These are phyloP conservation scores for Dicrurus megarhynchus DNA, from an alignment of 2,113 vertebrate genomes.

Conservation along the genomic window DNA sequence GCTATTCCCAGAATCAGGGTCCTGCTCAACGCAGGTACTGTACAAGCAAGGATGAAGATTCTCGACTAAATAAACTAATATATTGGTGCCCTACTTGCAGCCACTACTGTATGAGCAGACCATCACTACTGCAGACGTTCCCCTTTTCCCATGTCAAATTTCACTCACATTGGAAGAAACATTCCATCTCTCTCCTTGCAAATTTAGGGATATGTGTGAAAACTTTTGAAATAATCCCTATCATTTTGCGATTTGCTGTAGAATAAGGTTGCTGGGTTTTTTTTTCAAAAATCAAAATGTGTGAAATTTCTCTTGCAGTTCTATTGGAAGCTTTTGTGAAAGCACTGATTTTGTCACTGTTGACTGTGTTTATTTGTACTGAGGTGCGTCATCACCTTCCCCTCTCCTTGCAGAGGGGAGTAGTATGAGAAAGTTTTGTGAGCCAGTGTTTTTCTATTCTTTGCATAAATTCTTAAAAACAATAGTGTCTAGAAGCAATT, in stretches of 20 bases:
- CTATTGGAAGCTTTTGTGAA: neutral
- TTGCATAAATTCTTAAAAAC: conserved; percentile 20
- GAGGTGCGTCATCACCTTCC: neutral
- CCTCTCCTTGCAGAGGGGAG: neutral
- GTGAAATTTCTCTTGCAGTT: neutral
- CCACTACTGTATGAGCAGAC: neutral
- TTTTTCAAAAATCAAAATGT: neutral
- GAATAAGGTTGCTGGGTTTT: neutral
- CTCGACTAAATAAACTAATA: neutral
- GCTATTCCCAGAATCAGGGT: neutral
- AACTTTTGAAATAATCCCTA: neutral
- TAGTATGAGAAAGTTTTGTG: neutral
- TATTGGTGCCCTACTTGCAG: neutral
- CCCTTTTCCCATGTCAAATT: neutral
- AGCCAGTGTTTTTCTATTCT: neutral
- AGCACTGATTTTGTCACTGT: neutral
- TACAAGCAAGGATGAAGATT: neutral
- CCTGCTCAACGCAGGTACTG: neutral
- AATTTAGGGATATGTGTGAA: neutral
- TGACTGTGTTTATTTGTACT: neutral
- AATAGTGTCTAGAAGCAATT: neutral
- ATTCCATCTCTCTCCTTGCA: neutral
- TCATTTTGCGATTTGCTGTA: neutral
- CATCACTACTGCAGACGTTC: too few relatives aligned
- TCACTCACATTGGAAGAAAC: neutral